Base-by-base conservation (phyloP, 1,140 invertebrate species). In the Nymphalis io region DNA sequence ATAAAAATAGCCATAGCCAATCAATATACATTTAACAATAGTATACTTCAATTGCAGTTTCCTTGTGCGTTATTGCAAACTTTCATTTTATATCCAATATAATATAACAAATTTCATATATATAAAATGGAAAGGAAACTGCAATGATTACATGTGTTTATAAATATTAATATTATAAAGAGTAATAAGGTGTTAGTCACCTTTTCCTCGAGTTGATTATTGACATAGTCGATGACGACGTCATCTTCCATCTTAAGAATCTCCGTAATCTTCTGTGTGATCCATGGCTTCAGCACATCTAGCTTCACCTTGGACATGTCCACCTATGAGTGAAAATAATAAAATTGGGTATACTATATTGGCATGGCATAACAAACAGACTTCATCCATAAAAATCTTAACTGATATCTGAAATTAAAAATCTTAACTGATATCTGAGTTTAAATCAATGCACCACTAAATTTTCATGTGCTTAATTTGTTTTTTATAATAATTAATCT, bases 231-330 rank as follows among this genome's bases (percentile, higher is more conserved):
- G 70, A 99, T 96, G 55, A 99, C 95, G 15, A 99, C 98, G 90
- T 99, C 98, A 92, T 99, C 99, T 92, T 99, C 99, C 88, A 99
- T 98, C 78, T 95, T 97, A 27, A 99, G 93, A 44, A 99, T 95
- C 85, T 99, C 97, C 0, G 97, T 99, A 39, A 99, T 96, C 90
- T 98, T 97, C 81, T 98, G 96, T 23, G 98, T 97, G 79, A 99
- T 99, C 99, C 99, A 99, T 73, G 99, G 99, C 87, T 99, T 99
- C 72, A 99, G 94, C 11, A 98, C 97, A 84, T 99, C 98, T 74
- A 99, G 92, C 90, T 99, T 99, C 33, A 99, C 97, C 93, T 99
- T 99, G 44, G 95, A 96, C 97, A 99, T 99, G 89, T 99, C 98
- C 86, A 99, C 97, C 98, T 99, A 44, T n/a, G 51, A 27, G 10